These are phyloP conservation scores for Epirrita christyi DNA, from an alignment of 2,888 invertebrate genomes.

Conservation along the genomic window DNA sequence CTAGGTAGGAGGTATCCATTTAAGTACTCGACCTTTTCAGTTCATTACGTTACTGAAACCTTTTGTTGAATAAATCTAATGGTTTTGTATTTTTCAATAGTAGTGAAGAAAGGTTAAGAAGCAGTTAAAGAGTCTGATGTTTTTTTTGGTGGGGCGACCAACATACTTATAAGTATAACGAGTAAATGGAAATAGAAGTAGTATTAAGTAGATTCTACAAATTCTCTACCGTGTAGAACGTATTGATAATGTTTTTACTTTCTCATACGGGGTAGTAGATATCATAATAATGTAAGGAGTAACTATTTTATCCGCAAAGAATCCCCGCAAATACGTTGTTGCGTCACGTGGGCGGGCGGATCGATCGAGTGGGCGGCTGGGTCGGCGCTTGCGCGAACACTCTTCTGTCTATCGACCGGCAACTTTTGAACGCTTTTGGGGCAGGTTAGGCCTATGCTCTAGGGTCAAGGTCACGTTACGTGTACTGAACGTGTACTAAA, in stretches of 20 bases:
- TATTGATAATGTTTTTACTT: conserved; percentile 3
- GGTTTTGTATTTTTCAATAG: neutral
- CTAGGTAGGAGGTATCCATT: neutral
- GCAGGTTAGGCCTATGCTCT: conserved; percentile 84
- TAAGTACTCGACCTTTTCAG: neutral
- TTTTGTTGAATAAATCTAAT: conserved; percentile 1
- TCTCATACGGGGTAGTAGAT: conserved; percentile 11
- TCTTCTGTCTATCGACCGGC: conserved; percentile 74
- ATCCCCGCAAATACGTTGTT: conserved; percentile 81
- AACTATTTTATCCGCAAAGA: conserved; percentile 67
- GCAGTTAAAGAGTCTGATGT: neutral
- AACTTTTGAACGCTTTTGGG: conserved; percentile 81
- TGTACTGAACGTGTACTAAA: conserved; percentile 51
- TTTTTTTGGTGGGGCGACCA: neutral
- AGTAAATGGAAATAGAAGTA: no score
- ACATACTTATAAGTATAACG: neutral
- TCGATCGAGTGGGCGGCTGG: conserved; percentile 69
- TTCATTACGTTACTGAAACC: conserved; percentile 6
- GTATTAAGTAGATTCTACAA: no score
- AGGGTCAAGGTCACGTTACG: conserved; percentile 82
- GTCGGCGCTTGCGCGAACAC: conserved; percentile 75
- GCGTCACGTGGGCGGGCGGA: conserved; percentile 82
- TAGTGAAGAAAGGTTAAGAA: neutral
- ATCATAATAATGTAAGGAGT: conserved; percentile 42
- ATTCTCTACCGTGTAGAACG: neutral